Percentiles rank a stretch among this genome's conserved stretches.
Evolutionary conservation across 2,888 invertebrate genomes (phyloP).

Genomic region (Tenthredo notha): DNA sequence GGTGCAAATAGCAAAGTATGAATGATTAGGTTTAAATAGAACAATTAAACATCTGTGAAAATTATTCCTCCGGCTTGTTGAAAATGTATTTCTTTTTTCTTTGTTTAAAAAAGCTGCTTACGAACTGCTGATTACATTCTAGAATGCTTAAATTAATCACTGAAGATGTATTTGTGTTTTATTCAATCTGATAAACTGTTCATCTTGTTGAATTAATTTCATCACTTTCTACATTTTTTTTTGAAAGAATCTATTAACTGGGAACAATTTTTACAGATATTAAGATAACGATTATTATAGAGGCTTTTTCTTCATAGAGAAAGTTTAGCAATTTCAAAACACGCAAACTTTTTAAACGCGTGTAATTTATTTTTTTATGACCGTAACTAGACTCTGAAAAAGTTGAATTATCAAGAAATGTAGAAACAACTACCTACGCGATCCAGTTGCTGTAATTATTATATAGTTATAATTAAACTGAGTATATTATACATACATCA

Average conservation of each 20-base stretch:
- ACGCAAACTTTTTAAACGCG: background rate
- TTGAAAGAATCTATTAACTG: background rate
- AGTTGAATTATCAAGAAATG: background rate
- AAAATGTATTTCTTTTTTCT: background rate
- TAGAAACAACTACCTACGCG: slow-evolving; percentile 3
- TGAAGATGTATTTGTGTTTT: background rate
- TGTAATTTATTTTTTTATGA: slow-evolving; percentile 39
- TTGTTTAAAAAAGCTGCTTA: background rate
- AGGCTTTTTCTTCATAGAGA: background rate
- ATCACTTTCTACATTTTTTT: background rate
- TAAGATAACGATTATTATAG: background rate
- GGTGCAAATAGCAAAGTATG: slow-evolving; percentile 93
- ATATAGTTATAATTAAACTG: slow-evolving; percentile 29
- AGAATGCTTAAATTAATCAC: background rate
- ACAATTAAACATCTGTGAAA: slow-evolving; percentile 20
- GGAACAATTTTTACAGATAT: slow-evolving; percentile 41
- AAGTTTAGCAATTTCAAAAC: slow-evolving; percentile 1
- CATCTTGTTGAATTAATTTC: background rate
- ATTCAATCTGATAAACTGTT: background rate
- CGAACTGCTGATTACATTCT: background rate
- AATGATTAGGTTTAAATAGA: slow-evolving; percentile 77
- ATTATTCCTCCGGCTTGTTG: background rate
- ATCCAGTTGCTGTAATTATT: slow-evolving; percentile 37
- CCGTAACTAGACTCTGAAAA: slow-evolving; percentile 13
- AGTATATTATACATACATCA: slow-evolving; percentile 35